These are phyloP conservation scores for Vanessa atalanta DNA, from an alignment of 1,140 invertebrate species.

Conservation along the genomic window DNA sequence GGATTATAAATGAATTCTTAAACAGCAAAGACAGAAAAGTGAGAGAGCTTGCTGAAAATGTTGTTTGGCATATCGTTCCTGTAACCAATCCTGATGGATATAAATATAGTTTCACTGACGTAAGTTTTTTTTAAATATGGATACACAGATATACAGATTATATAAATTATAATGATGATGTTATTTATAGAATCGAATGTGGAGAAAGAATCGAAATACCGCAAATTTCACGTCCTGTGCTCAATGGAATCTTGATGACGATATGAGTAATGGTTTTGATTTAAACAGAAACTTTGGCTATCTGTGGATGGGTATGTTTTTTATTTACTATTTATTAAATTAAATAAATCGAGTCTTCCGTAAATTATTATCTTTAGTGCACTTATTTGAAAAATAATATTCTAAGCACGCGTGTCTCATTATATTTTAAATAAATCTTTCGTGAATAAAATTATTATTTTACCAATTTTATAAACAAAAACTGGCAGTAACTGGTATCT, in stretches of 20 bases:
- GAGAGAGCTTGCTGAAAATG: constrained; percentile 45
- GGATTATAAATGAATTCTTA: constrained; percentile 51
- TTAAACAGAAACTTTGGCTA: constrained; percentile 52
- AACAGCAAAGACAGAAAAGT: constrained; percentile 42
- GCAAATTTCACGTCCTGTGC: constrained; percentile 42
- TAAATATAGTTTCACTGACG: constrained; percentile 43
- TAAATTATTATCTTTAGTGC: not conserved
- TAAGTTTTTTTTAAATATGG: constrained; percentile 28
- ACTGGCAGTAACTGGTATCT: no score
- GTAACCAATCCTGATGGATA: constrained; percentile 49
- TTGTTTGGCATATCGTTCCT: constrained; percentile 51
- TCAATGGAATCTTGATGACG: constrained; percentile 38
- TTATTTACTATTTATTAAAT: constrained; percentile 15
- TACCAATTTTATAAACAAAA: no score
- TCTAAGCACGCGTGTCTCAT: no score
- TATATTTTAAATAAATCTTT: no score
- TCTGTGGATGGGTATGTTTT: constrained; percentile 46
- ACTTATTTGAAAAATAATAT: no score
- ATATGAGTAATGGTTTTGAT: constrained; percentile 51
- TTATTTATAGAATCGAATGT: constrained; percentile 48
- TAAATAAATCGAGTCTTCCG: not conserved
- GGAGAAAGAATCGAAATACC: constrained; percentile 50
- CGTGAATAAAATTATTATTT: no score
- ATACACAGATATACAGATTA: not conserved
- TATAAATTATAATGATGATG: not conserved